Evolutionary conservation across 2,797 vertebrate species (phyloP).

Genomic region (Varecia variegata): DNA sequence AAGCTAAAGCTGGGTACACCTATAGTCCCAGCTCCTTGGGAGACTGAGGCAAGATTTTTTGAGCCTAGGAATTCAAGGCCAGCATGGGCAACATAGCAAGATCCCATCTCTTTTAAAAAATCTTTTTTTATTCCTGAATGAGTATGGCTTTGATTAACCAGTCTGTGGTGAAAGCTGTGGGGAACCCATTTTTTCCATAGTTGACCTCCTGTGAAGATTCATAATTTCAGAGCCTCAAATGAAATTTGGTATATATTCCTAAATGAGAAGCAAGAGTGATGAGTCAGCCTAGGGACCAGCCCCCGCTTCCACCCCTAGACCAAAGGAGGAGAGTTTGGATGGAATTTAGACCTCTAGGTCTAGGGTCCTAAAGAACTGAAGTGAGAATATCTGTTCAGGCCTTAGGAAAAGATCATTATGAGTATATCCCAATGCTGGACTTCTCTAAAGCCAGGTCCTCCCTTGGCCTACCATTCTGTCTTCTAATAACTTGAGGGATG

Average conservation of each 20-base stretch:
- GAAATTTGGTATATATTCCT: background rate
- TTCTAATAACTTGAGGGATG: background rate
- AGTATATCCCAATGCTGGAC: background rate
- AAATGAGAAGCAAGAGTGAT: background rate
- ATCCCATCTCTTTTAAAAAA: background rate
- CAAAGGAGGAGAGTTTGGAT: background rate
- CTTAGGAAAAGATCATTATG: background rate
- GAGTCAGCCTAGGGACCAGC: background rate
- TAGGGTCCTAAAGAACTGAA: conserved; percentile 11
- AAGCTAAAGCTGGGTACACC: background rate
- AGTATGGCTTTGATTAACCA: conserved; percentile 19
- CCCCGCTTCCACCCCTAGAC: background rate
- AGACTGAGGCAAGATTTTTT: background rate
- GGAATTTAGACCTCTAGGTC: background rate
- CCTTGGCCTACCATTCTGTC: background rate
- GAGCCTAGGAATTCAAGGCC: background rate
- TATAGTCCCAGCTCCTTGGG: background rate
- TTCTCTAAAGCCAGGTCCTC: background rate
- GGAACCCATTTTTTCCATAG: background rate
- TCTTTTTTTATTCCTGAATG: background rate
- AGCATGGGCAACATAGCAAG: background rate
- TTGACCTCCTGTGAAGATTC: background rate
- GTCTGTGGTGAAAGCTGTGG: background rate
- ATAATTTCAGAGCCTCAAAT: background rate
- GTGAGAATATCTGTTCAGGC: background rate